These are phyloP conservation scores for Crocidura indochinensis DNA, from an alignment of 2,797 vertebrate genomes.

Conservation along the genomic window DNA sequence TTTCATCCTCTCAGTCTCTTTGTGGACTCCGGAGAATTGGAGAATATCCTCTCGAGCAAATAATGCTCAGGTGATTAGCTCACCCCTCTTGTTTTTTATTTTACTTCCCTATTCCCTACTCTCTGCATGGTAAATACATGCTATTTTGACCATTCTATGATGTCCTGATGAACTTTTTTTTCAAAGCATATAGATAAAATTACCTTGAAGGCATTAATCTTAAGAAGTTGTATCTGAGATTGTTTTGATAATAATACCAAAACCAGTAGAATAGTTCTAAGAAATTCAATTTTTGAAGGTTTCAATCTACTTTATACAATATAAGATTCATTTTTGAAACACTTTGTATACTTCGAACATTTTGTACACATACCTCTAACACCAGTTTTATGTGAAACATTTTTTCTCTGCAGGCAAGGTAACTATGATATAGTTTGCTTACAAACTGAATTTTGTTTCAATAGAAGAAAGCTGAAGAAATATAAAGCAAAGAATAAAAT, in stretches of 20 bases:
- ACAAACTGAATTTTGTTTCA: conserved; percentile 2
- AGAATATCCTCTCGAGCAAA: neutral
- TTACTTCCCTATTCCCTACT: neutral
- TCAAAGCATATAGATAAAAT: conserved; percentile 5
- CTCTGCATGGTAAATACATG: neutral
- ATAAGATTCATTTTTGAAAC: neutral
- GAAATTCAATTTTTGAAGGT: neutral
- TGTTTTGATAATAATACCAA: neutral
- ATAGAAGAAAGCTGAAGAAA: neutral
- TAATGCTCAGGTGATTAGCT: neutral
- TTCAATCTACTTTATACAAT: neutral
- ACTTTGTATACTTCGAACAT: neutral
- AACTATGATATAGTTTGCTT: neutral
- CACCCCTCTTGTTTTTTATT: neutral
- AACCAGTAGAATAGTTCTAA: neutral
- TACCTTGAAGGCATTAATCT: neutral
- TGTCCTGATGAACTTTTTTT: neutral
- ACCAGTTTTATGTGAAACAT: neutral
- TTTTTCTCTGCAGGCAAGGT: neutral
- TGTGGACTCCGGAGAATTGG: neutral
- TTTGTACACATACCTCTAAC: neutral
- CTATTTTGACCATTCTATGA: neutral
- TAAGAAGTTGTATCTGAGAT: conserved; percentile 8
- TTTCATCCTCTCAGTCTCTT: neutral
- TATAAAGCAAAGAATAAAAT: conserved; percentile 34